A percentile compares a stretch with the other conserved stretches of the same genome.
These are phyloP conservation scores for Chlorodrepanis virens DNA, from an alignment of 2,113 vertebrate genomes.

Conservation along the genomic window DNA sequence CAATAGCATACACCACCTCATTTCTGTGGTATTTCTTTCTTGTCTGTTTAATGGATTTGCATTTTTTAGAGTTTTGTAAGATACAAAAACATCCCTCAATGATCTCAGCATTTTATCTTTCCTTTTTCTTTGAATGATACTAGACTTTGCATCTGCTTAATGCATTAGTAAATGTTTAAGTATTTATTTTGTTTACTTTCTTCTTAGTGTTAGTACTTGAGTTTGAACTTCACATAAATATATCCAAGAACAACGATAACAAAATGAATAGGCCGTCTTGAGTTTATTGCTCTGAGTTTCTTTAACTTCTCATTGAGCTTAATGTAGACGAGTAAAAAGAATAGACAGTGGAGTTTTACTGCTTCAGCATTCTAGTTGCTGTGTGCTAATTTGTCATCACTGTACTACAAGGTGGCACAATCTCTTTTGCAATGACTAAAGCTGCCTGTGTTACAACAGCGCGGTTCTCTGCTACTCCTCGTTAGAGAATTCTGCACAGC, in stretches of 20 bases:
- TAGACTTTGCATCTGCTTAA: not conserved
- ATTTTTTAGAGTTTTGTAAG: not conserved
- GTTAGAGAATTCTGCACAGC: not conserved
- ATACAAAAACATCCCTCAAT: not conserved
- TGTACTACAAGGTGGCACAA: fast-evolving
- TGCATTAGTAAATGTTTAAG: not conserved
- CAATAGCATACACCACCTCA: not conserved
- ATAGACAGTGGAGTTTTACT: not conserved
- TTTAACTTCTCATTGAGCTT: not conserved
- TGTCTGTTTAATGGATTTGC: not conserved
- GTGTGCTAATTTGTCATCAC: not conserved
- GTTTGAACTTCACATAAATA: not conserved
- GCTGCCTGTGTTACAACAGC: not conserved
- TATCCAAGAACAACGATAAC: not conserved
- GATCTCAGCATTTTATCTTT: not conserved
- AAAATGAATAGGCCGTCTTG: not conserved
- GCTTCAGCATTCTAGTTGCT: not conserved
- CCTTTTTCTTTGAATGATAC: not conserved
- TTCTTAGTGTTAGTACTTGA: not conserved
- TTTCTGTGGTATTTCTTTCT: not conserved
- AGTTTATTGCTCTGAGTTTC: not conserved
- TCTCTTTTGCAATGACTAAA: not conserved
- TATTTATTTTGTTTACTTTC: not conserved
- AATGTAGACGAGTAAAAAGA: not conserved
- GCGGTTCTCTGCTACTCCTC: not conserved